These are phyloP conservation scores for Melanotaenia pygmaea DNA, from an alignment of 2,797 vertebrate genomes.

Conservation along the genomic window DNA sequence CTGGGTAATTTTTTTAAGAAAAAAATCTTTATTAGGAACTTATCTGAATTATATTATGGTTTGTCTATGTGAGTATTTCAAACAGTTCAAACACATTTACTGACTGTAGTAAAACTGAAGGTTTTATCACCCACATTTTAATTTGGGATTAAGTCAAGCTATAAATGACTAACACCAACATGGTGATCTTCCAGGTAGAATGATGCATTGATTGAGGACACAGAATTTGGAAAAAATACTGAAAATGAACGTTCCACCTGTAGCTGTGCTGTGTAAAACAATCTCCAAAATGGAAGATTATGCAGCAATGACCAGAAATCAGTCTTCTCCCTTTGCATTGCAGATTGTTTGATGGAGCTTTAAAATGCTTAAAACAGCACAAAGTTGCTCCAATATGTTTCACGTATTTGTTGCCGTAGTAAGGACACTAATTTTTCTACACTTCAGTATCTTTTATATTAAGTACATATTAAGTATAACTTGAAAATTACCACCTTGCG, in stretches of 20 bases:
- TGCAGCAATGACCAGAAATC: not conserved
- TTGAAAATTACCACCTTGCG: not conserved
- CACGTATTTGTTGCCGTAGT: not conserved
- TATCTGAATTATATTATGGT: not conserved
- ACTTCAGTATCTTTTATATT: not conserved
- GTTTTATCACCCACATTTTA: not conserved
- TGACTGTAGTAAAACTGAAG: not conserved
- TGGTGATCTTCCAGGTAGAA: not conserved
- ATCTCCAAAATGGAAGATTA: not conserved
- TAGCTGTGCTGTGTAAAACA: not conserved
- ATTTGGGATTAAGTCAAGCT: not conserved
- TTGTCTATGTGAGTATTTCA: not conserved
- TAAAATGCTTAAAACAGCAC: not conserved
- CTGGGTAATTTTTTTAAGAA: not conserved
- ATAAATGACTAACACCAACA: not conserved
- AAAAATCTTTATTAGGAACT: conserved; percentile 1
- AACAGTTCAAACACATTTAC: conserved; percentile 2
- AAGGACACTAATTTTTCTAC: not conserved
- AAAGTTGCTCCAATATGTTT: not conserved
- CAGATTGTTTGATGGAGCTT: not conserved
- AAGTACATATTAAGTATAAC: not conserved
- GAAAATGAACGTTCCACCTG: not conserved
- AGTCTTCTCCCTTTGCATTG: not conserved
- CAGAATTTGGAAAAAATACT: not conserved
- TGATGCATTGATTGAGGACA: not conserved